phyloP scores from a whole-genome alignment of 2,888 invertebrate genomes.

The Tetheella fluctuosa region DNA sequence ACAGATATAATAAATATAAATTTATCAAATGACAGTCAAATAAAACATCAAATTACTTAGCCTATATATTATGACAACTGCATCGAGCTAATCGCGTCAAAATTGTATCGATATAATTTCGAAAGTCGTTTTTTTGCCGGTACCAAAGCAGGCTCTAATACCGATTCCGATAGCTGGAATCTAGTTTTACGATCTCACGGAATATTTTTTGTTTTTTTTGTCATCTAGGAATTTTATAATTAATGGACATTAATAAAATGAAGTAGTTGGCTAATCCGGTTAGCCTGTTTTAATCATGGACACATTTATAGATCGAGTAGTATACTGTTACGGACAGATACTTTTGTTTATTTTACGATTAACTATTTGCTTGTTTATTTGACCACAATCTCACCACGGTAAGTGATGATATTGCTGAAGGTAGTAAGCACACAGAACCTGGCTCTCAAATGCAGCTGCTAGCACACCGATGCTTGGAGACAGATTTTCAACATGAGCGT shows the following conservation, averaged over 20 bases:
- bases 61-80: conserved; percentile 1
- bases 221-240: conserved; percentile 11
- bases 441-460: too few species aligned
- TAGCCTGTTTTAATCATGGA: background rate
- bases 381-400: too few species aligned
- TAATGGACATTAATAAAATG: background rate
- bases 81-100: background rate
- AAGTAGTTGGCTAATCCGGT: background rate
- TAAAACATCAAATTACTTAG: conserved; percentile 1
- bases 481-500: too few species aligned
- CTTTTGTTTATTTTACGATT: background rate
- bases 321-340: background rate
- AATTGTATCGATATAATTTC: conserved; percentile 5
- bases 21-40: background rate
- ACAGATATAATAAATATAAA: background rate
- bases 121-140: conserved; percentile 1
- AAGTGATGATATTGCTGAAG: too few species aligned
- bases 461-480: too few species aligned
- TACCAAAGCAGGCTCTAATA: conserved; percentile 8
- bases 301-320: background rate
- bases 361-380: background rate
- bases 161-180: background rate
- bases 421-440: too few species aligned
- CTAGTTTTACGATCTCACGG: conserved; percentile 6
- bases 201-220: conserved; percentile 11